phyloP scores from a whole-genome alignment of 1,140 invertebrate genomes.

The Globodera ellingtonae region DNA sequence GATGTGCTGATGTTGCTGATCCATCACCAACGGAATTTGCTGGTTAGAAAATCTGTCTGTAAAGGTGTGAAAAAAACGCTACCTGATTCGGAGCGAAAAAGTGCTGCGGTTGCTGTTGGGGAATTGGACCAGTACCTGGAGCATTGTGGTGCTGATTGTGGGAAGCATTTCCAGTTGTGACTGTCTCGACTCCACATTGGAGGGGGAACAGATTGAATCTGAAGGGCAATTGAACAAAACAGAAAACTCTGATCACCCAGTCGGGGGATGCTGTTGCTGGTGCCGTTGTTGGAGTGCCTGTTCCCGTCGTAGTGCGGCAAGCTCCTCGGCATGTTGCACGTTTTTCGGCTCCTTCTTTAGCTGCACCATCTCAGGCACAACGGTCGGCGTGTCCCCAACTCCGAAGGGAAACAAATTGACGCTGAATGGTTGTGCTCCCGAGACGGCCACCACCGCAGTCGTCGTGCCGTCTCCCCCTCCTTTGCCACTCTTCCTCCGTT shows the following conservation, averaged over 20 bases:
- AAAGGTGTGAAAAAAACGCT: too few relatives aligned
- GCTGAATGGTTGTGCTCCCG: neutral
- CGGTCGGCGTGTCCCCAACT: neutral
- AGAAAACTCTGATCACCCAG: neutral
- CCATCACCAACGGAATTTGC: constrained; percentile 4
- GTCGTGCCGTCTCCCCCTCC: neutral
- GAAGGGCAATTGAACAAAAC: neutral
- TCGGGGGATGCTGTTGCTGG: neutral
- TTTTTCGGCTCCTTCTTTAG: neutral
- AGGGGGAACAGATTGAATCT: neutral
- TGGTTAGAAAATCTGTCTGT: neutral
- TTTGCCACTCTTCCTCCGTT: neutral
- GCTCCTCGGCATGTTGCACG: neutral
- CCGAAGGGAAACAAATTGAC: neutral
- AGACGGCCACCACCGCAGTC: neutral
- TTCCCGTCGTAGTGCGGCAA: neutral
- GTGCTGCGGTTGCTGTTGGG: too few relatives aligned
- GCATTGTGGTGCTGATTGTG: too few relatives aligned
- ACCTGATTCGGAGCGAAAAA: too few relatives aligned
- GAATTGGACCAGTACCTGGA: too few relatives aligned
- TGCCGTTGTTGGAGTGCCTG: constrained; percentile 7
- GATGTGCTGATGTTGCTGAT: neutral
- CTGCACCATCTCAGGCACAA: neutral
- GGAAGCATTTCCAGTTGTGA: too few relatives aligned
- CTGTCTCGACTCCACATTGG: neutral